Evolutionary conservation across 1,140 invertebrate genomes (phyloP).

Genomic region (Rhizoglyphus robini): DNA sequence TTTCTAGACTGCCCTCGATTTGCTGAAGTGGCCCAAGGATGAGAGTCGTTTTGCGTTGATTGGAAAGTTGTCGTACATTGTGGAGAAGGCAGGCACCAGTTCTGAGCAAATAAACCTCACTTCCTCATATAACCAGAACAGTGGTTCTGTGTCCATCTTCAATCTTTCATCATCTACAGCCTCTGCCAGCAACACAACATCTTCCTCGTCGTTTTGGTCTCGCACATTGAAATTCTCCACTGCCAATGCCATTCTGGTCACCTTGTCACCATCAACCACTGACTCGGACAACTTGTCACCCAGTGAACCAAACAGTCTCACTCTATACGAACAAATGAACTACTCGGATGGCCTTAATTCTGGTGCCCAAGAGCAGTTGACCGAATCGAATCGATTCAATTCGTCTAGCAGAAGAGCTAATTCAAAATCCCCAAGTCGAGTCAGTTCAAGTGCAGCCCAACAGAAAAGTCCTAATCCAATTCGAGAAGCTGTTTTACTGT

Average conservation of each 20-base stretch:
- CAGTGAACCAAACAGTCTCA: background rate
- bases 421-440: constrained; percentile 23
- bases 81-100: constrained; percentile 49
- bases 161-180: background rate
- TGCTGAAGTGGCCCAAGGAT: constrained; percentile 73
- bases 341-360: background rate
- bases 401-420: background rate
- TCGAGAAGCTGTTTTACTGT: constrained; percentile 66
- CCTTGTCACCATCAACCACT: constrained; percentile 31
- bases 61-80: constrained; percentile 65
- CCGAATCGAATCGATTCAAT: background rate
- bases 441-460: background rate
- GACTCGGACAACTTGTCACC: constrained; percentile 20
- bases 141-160: background rate
- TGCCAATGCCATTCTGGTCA: constrained; percentile 71
- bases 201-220: constrained; percentile 42
- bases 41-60: constrained; percentile 74
- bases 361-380: background rate
- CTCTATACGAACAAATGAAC: background rate
- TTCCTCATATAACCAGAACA: background rate
- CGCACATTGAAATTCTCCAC: constrained; percentile 71
- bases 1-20: constrained; percentile 66
- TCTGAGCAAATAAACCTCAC: constrained; percentile 16
- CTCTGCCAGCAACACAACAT: constrained; percentile 44
- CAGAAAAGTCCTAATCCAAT: constrained; percentile 40